Base-by-base conservation (phyloP, 2,888 invertebrate genomes). In the Sabellastarte sp. region DNA sequence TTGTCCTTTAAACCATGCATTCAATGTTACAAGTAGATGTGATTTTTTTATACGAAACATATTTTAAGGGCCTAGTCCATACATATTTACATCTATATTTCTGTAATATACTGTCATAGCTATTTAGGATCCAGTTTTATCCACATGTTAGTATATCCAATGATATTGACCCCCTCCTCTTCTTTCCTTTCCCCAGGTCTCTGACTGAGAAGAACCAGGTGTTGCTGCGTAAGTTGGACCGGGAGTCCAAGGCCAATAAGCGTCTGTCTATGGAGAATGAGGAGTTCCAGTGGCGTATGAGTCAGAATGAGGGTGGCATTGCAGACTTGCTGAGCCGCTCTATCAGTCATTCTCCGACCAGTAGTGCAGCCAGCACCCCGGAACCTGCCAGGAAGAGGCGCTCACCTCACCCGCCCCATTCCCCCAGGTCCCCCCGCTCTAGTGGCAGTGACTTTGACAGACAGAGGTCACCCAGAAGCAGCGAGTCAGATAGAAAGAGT, bases 221-320 rank as follows among this genome's bases (percentile, higher is more conserved):
- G 57, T 85, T 94, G 62, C 77, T 82, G 76, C 75, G 76, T 33
- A 77, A 77, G 62, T 89, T 90, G 64, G 90, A 90, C 57, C 88
- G 92, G 63, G 91, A 93, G 80, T 86, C 88, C 1, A 90, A 91
- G 77, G 91, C 91, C 71, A 91, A 91, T 76, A 89, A 90, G 66
- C 87, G 93, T 31, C 50, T 65, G 41, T 69, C 69, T 4, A 90
- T 91, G 78, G 89, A 91, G 79, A 94, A 93, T 79, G 95, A 95
- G 84, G 93, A 94, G 84, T 87, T 95, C 1, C 88, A 91, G 75
- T 95, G 93, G 89, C 91, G 91, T 78, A 87, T 95, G 64, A 88
- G 91, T 76, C 92, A 93, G 81, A 63, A 60, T 26, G 62, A 53
- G 33, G 51, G 32, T 15, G 55, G 63, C 15, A 41, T 57, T 1